Evolutionary conservation across 1,140 invertebrate species (phyloP), one percentile per base, ranked within the genome.

Genomic region (Drosophila rufa): DNA sequence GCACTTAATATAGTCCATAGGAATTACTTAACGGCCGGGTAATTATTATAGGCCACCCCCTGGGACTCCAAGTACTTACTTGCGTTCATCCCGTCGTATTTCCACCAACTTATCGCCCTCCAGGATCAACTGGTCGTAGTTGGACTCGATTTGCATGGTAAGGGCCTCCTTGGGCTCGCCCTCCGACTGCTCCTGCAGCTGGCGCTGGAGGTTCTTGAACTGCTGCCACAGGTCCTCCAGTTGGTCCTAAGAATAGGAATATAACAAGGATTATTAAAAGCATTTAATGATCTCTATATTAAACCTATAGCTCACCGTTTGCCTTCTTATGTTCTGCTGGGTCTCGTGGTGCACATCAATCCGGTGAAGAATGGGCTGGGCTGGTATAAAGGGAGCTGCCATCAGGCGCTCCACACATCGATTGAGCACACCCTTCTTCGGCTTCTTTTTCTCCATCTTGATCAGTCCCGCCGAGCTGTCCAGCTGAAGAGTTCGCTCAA

Each of bases 81-180:
- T 91, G 14, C 75, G 76, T 69, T 92, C 92, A 27, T 80, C 71
- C 1, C 85, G 79, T 1, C 92, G 51, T 80, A 92, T 89, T 48
- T 91, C 90, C 36, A 92, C 80, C 48, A 92, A 45, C 30, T 92
- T 92, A 64, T 92, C 92, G 1, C 92, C 92, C 51, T 92, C 91
- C 25, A 85, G 50, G 71, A 92, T 92, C 19, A 92, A 59, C 38
- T 92, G 86, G 82, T 92, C 92, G 19, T 93, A 93, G 68, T 92
- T 93, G 38, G 90, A 79, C 64, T 93, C 92, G 19, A 92, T 92
- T 81, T 92, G 80, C 91, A 92, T 91, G 33, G 91, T 85, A 36
- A 93, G 68, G 3, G 85, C 57, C 57, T 93, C 92, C 51, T 91
- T 92, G 17, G 92, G 89, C 7, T 93, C 92, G 46, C 87, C 80